These are phyloP conservation scores for Sardinella longiceps DNA, from an alignment of 2,797 vertebrate species.

Conservation along the genomic window DNA sequence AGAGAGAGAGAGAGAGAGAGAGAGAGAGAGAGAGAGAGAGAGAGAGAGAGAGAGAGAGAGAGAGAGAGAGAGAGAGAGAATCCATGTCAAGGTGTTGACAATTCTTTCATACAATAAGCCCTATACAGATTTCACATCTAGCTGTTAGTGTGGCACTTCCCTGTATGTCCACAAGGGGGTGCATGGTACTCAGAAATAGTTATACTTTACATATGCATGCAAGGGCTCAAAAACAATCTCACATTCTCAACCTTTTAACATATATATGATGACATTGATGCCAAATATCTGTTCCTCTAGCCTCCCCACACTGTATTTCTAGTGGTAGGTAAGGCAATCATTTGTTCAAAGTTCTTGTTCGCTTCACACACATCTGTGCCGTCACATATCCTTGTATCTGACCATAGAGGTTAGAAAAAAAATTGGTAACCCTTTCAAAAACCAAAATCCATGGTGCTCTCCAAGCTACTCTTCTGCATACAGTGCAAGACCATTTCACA, in stretches of 20 bases:
- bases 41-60: not conserved
- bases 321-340: too few relatives aligned
- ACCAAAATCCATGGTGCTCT: not conserved
- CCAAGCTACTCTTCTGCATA: not conserved
- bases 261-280: too few relatives aligned
- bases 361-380: not conserved
- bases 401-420: too few relatives aligned
- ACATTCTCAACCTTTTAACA: not conserved
- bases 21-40: too few relatives aligned
- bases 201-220: not conserved
- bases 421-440: not conserved
- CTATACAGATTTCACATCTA: not conserved
- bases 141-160: not conserved
- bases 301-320: too few relatives aligned
- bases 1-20: not conserved
- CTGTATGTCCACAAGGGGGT: not conserved
- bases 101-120: too few relatives aligned
- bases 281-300: not conserved
- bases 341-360: too few relatives aligned
- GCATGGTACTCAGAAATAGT: not conserved
- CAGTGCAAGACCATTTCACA: not conserved
- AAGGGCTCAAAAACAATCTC: not conserved
- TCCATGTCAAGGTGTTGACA: too few relatives aligned
- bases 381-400: too few relatives aligned
- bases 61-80: too few relatives aligned